phyloP scores from a whole-genome alignment of 2,888 invertebrate species.

The Papilio demoleus region DNA sequence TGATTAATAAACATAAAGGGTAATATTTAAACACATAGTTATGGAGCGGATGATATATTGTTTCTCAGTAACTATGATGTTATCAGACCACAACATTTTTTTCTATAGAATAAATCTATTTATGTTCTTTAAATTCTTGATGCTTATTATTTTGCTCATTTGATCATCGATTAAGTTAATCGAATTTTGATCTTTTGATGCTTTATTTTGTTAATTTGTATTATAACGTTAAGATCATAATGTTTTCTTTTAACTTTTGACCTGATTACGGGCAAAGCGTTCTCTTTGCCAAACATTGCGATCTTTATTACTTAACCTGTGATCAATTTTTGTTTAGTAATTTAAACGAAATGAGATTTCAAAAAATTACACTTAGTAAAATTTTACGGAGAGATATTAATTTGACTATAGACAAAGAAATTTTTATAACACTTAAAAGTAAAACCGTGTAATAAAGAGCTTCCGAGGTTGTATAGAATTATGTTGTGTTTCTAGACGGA shows the following conservation, averaged over 20 bases:
- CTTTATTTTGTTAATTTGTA: background rate
- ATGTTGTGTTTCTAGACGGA: slow-evolving; percentile 61
- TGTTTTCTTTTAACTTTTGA: slow-evolving; percentile 17
- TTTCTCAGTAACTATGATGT: background rate
- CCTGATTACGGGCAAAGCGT: slow-evolving; percentile 10
- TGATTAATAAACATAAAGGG: background rate
- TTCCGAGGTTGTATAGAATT: slow-evolving; percentile 77
- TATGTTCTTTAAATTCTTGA: background rate
- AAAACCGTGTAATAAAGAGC: slow-evolving; percentile 60
- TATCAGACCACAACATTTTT: background rate
- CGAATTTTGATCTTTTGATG: background rate
- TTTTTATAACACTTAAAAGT: slow-evolving; percentile 15
- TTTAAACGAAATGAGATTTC: slow-evolving; percentile 42
- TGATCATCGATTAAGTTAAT: background rate
- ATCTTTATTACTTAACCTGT: slow-evolving; percentile 11
- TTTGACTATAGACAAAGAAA: slow-evolving; percentile 30
- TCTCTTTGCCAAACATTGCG: background rate
- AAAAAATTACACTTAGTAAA: slow-evolving; percentile 38
- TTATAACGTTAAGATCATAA: background rate
- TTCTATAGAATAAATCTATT: background rate
- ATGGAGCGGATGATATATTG: background rate
- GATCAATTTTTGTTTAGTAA: slow-evolving; percentile 41
- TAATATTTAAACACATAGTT: background rate
- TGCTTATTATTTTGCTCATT: background rate
- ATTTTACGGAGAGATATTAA: slow-evolving; percentile 37